Evolutionary conservation across 2,888 invertebrate species (phyloP).

Genomic region (Sturmia bella): DNA sequence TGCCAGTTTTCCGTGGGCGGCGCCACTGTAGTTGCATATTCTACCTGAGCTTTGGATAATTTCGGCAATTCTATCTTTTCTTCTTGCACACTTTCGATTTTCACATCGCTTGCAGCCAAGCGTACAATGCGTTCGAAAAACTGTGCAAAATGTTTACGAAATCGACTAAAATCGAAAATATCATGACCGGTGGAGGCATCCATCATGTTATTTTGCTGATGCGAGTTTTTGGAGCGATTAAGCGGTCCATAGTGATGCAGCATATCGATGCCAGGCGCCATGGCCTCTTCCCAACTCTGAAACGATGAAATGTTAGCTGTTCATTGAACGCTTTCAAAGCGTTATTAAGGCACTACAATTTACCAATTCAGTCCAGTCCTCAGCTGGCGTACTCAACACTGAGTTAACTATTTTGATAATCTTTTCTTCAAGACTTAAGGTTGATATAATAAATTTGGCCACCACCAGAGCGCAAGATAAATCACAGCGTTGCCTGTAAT

Average conservation of each 20-base stretch:
- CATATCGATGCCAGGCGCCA: constrained; percentile 81
- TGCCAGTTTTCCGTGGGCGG: constrained; percentile 53
- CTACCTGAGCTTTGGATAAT: constrained; percentile 46
- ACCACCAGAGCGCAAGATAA: constrained; percentile 78
- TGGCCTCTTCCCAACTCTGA: constrained; percentile 81
- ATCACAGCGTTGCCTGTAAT: constrained; percentile 76
- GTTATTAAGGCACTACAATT: constrained; percentile 1
- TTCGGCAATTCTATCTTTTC: constrained; percentile 48
- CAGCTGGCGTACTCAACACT: constrained; percentile 77
- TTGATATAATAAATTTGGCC: constrained; percentile 77
- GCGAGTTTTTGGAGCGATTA: constrained; percentile 76
- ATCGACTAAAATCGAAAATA: constrained; percentile 78
- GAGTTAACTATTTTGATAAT: constrained; percentile 77
- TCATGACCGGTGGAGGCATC: constrained; percentile 72
- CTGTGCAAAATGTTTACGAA: constrained; percentile 78
- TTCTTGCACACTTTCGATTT: neutral
- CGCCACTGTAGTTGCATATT: neutral
- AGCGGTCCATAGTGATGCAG: constrained; percentile 80
- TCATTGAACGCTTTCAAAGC: neutral
- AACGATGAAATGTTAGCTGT: neutral
- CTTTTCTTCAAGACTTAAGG: constrained; percentile 78
- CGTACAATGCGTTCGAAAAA: constrained; percentile 80
- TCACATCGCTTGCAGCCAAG: constrained; percentile 72
- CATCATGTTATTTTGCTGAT: constrained; percentile 72
- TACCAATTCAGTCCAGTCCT: constrained; percentile 81